Evolutionary conservation across 2,113 vertebrate genomes (phyloP), one percentile per base, ranked within the genome.

Genomic region (Lota lota): DNA sequence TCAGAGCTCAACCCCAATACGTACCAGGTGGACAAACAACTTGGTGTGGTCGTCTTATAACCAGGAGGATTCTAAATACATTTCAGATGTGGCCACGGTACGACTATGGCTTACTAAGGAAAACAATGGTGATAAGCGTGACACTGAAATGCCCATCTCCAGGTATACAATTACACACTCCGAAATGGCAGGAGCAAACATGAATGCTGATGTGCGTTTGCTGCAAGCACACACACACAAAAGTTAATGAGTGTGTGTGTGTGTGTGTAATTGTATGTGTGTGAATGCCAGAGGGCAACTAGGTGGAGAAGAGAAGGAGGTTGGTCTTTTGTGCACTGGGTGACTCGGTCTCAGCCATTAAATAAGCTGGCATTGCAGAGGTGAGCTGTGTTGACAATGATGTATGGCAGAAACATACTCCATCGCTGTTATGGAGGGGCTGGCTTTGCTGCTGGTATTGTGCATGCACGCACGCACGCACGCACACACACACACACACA

Each of bases 311-410:
- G 60, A 68, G 61, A 73, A 67, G 69, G 28, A 69, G 76, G 85
- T 59, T 59, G 20, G 69, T 77, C 78, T 67, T 80, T 83, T 83
- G 72, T 80, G 79, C 70, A 74, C 73, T 72, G 68, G 47, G 74
- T 88, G 84, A 76, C 84, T 73, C 79, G 78, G 83, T 83, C 85
- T 72, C 83, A 72, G 86, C 77, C 88, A 88, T 88, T 91, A 88
- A 90, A 90, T 87, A 89, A 88, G 85, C 80, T 81, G 77, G 84
- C 77, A 73, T 75, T 80, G 82, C 78, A 80, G 85, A 87, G 84
- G 85, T 87, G 82, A 88, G 81, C 80, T 76, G 82, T 79, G 74
- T 5, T 88, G 90, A 90, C 90, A 89, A 84, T 90, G 90, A 92
- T 88, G 64, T 87, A 92, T 89, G 85, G 77, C 78, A 74, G 79